A percentile compares a stretch with the other conserved stretches of the same genome.
phyloP scores from a whole-genome alignment of 2,113 vertebrate genomes.

The Gracilinanus agilis region DNA sequence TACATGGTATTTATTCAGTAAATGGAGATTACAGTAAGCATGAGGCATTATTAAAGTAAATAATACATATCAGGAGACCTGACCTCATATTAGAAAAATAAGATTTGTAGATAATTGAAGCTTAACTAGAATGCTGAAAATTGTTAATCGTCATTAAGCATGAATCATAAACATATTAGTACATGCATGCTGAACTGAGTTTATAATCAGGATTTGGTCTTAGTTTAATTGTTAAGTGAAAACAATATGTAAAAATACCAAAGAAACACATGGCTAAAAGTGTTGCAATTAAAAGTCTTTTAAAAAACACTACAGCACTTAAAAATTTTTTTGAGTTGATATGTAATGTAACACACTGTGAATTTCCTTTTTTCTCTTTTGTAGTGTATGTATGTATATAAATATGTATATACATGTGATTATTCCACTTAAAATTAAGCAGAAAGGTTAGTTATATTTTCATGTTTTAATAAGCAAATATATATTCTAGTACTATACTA shows the following conservation, averaged over 20 bases:
- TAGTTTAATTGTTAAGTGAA: conserved; percentile 65
- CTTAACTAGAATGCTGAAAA: conserved; percentile 78
- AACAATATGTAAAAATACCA: conserved; percentile 48
- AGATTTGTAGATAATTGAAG: conserved; percentile 29
- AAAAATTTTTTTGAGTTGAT: conserved; percentile 18
- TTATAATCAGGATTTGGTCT: conserved; percentile 68
- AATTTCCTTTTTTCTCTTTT: neutral
- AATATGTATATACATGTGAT: neutral
- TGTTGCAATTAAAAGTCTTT: conserved; percentile 63
- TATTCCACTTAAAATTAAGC: neutral
- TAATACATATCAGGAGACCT: conserved; percentile 45
- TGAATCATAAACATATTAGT: conserved; percentile 78
- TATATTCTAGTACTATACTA: conserved; percentile 48
- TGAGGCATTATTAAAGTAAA: conserved; percentile 40
- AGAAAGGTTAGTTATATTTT: conserved; percentile 53
- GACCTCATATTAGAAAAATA: conserved; percentile 24
- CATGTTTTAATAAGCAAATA: conserved; percentile 65
- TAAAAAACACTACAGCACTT: conserved; percentile 35
- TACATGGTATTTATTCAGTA: conserved; percentile 44
- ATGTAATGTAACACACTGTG: neutral
- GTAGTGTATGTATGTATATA: neutral
- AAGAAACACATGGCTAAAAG: conserved; percentile 69
- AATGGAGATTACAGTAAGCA: conserved; percentile 38
- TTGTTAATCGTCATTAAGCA: conserved; percentile 76
- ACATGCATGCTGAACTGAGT: conserved; percentile 65